Evolutionary conservation across 1,140 invertebrate species (phyloP), one percentile per base, ranked within the genome.

Genomic region (Harpegnathos saltator): DNA sequence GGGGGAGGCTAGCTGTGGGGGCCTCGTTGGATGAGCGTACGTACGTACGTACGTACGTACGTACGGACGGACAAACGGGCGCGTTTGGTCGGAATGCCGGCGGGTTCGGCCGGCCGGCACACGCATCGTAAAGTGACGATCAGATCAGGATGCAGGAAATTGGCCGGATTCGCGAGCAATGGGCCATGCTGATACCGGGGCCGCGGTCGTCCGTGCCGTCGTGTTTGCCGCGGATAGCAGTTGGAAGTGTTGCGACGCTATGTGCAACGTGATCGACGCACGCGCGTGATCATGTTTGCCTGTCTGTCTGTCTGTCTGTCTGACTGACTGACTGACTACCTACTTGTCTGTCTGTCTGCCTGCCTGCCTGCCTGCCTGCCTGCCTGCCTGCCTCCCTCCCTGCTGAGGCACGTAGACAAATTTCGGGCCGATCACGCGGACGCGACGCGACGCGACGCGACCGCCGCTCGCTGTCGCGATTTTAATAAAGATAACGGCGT

Each of bases 41-140:
- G 38, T 38, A 38, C 59, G 24, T n/a, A n/a, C 77, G 62, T 7
- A 22, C 52, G 38, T 38, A 38, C 59, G 24, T n/a, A n/a, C 29
- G 29, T 33, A 3, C 72, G 69, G 14, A 15, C 52, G 38, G 58
- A 38, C 59, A n/a, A 1, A 38, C 58, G 44, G 33, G 68, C 63
- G 65, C 5, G 38, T 50, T 56, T 22, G 65, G 75, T 59, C 66
- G 26, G 75, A 68, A 48, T 74, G 59, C 48, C 62, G 63, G 33
- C 7, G 33, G 33, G 65, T 50, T 77, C 65, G n/a, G 77, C 54
- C 56, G 61, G 59, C 29, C 63, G 82, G 87, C 91, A 92, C 91
- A 92, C 89, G 92, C 91, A 90, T 94, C 94, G 93, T 94, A 94
- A 94, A 94, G 94, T 94, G 94, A 92, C 92, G 93, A 94, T 93